Percentiles rank a stretch among this genome's conserved stretches.
Conservation (phyloP, 2,113 vertebrate species). For the Quiscalus mexicanus region DNA sequence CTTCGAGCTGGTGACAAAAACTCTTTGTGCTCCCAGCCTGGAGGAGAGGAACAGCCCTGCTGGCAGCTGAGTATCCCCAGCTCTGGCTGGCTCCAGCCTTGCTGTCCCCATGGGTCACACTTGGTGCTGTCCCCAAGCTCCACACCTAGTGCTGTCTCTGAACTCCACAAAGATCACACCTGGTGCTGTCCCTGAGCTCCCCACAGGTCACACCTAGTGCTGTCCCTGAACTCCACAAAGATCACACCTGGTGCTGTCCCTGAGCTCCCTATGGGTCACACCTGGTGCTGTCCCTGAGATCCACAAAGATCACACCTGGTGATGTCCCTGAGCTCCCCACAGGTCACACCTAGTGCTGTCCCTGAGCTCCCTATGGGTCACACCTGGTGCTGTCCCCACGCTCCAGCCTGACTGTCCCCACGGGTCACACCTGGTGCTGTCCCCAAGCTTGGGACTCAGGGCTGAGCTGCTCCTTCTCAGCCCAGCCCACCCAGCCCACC, state of each 20-base stretch:
- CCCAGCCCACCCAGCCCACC: neutral
- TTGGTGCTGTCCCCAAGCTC: neutral
- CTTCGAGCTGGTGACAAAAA: neutral
- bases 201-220: neutral
- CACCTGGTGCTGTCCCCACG: neutral
- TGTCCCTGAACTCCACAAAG: neutral
- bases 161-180: rapidly evolving
- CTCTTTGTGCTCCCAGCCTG: neutral
- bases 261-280: too few relatives aligned
- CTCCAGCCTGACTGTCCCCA: too few relatives aligned
- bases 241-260: too few relatives aligned
- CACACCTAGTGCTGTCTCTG: too few relatives aligned
- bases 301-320: too few relatives aligned
- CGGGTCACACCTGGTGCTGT: neutral
- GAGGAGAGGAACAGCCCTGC: neutral
- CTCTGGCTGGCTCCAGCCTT: rapidly evolving
- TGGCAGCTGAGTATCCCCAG: neutral
- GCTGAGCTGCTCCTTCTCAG: neutral
- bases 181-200: neutral
- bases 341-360: too few relatives aligned
- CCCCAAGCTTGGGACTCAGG: rapidly evolving
- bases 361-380: rapidly evolving
- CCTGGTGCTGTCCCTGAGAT: too few relatives aligned
- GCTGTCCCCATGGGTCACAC: neutral
- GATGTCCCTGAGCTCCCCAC: too few relatives aligned